Percentiles rank a stretch among this genome's conserved stretches.
Evolutionary conservation across 2,888 invertebrate genomes (phyloP).

Genomic region (Apamea anceps): DNA sequence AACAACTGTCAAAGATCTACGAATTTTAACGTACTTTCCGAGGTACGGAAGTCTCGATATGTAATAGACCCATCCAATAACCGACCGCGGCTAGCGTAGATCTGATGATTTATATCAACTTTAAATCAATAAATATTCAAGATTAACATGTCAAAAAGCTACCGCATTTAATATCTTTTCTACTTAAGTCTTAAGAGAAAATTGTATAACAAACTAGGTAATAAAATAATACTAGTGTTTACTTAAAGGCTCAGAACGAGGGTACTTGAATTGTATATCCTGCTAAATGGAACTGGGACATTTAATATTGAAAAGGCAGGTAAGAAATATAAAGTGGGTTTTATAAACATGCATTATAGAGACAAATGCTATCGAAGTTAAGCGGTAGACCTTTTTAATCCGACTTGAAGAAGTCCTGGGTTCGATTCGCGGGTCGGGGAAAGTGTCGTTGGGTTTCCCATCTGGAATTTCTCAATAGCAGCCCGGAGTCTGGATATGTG

Average conservation of each 20-base stretch:
- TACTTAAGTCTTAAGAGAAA: conserved; percentile 22
- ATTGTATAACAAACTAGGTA: conserved; percentile 10
- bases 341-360: conserved; percentile 4
- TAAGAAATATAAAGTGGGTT: conserved; percentile 5
- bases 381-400: not conserved
- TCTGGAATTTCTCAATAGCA: too few relatives aligned
- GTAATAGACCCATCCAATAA: not conserved
- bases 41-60: not conserved
- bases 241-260: conserved; percentile 20
- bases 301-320: not conserved
- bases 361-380: not conserved
- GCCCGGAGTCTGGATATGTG: too few relatives aligned
- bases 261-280: conserved; percentile 17
- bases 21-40: not conserved
- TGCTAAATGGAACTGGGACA: conserved; percentile 14
- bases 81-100: not conserved
- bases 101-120: conserved; percentile 28
- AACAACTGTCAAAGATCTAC: not conserved
- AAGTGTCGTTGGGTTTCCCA: not conserved
- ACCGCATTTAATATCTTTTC: conserved; percentile 26
- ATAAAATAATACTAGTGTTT: conserved; percentile 47
- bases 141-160: conserved; percentile 38
- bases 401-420: not conserved
- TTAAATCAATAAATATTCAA: conserved; percentile 36
- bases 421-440: not conserved